phyloP scores from a whole-genome alignment of 2,113 vertebrate species.

The Heterotilapia buettikoferi region DNA sequence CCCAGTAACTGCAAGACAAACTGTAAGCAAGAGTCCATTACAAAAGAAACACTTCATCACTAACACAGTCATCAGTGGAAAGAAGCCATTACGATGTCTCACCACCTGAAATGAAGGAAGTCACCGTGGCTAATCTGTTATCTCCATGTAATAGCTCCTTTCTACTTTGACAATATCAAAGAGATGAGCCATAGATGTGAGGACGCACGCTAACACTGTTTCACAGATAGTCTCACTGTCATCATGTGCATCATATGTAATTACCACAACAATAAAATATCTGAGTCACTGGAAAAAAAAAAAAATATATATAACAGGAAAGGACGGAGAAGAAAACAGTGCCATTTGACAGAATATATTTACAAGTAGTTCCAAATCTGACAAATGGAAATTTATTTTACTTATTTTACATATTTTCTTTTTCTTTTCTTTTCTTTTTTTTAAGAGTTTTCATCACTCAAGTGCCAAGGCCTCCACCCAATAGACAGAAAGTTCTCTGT shows the following conservation, averaged over 20 bases:
- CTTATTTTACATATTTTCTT: not conserved
- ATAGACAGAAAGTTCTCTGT: not conserved
- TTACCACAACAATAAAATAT: not conserved
- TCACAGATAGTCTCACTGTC: not conserved
- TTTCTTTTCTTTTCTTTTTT: not conserved
- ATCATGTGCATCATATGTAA: not conserved
- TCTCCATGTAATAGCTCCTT: conserved; percentile 4
- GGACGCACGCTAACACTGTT: not conserved
- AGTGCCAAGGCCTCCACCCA: not conserved
- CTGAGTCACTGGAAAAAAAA: not conserved
- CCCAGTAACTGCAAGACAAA: not conserved
- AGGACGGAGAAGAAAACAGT: not conserved
- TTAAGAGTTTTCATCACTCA: not conserved
- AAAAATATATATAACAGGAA: not conserved
- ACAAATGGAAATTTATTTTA: not conserved
- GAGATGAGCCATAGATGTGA: not conserved
- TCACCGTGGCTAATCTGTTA: conserved; percentile 12
- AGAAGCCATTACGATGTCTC: conserved; percentile 2
- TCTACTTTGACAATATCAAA: not conserved
- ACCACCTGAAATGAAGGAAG: conserved; percentile 2
- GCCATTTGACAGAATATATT: not conserved
- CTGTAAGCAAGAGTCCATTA: conserved; percentile 13
- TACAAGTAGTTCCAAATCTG: not conserved
- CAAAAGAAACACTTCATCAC: not conserved
- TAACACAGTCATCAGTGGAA: not conserved